These are phyloP conservation scores for Arizona elegans DNA, from an alignment of 2,113 vertebrate genomes.

Conservation along the genomic window DNA sequence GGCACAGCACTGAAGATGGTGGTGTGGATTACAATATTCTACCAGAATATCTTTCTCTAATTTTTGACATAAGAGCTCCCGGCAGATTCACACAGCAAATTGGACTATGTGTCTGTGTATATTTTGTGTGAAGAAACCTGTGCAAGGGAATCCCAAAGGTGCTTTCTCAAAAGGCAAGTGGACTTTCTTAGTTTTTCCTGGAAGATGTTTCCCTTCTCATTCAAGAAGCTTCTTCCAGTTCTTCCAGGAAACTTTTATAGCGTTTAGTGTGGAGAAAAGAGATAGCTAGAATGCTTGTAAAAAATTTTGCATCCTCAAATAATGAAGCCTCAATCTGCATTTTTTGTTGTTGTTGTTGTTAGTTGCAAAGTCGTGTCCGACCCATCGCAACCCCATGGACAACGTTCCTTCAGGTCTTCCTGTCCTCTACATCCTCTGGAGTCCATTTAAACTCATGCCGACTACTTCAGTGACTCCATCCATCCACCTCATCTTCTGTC, in stretches of 20 bases:
- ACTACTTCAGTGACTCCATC: too few relatives aligned
- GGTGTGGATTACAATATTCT: neutral
- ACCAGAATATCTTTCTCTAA: neutral
- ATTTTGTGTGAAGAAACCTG: neutral
- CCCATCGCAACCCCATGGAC: too few relatives aligned
- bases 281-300: neutral
- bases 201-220: neutral
- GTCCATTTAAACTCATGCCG: too few relatives aligned
- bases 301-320: neutral
- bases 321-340: neutral
- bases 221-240: neutral
- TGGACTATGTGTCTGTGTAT: neutral
- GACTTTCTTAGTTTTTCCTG: neutral
- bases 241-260: neutral
- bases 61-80: neutral
- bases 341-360: neutral
- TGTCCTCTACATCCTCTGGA: too few relatives aligned
- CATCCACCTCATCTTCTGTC: too few relatives aligned
- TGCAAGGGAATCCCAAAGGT: neutral
- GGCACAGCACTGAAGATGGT: neutral
- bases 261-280: neutral
- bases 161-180: neutral
- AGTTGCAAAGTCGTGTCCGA: too few relatives aligned
- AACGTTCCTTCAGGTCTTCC: too few relatives aligned
- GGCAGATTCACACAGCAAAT: neutral